Conservation (phyloP, 2,113 vertebrate genomes). For the Myotis yumanensis region DNA sequence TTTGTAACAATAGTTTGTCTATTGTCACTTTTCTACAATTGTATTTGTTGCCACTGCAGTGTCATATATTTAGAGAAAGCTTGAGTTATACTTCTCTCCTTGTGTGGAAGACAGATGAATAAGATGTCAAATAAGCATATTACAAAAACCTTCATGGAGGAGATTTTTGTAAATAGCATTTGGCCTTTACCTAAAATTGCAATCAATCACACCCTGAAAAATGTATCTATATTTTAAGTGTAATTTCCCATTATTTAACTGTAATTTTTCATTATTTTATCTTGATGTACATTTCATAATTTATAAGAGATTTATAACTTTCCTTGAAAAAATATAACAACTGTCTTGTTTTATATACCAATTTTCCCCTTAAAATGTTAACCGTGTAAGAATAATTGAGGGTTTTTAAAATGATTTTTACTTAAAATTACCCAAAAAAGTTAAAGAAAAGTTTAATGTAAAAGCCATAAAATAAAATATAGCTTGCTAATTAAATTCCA, state of each 20-base stretch:
- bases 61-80: background rate
- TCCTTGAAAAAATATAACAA: background rate
- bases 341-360: background rate
- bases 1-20: constrained; percentile 33
- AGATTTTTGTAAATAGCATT: constrained; percentile 48
- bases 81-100: constrained; percentile 38
- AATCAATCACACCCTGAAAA: constrained; percentile 76
- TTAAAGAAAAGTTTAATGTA: constrained; percentile 2
- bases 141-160: constrained; percentile 70
- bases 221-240: constrained; percentile 74
- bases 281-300: constrained; percentile 61
- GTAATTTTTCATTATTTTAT: constrained; percentile 74
- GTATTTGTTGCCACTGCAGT: background rate
- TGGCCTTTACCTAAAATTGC: constrained; percentile 76
- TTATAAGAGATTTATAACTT: constrained; percentile 8
- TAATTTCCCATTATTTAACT: constrained; percentile 72
- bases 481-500: background rate
- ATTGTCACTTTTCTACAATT: constrained; percentile 41
- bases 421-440: background rate
- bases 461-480: background rate
- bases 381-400: background rate
- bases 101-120: constrained; percentile 68
- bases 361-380: background rate
- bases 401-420: background rate
- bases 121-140: constrained; percentile 52